Conservation (phyloP, 1,140 invertebrate genomes). For the Caenorhabditis brenneri region DNA sequence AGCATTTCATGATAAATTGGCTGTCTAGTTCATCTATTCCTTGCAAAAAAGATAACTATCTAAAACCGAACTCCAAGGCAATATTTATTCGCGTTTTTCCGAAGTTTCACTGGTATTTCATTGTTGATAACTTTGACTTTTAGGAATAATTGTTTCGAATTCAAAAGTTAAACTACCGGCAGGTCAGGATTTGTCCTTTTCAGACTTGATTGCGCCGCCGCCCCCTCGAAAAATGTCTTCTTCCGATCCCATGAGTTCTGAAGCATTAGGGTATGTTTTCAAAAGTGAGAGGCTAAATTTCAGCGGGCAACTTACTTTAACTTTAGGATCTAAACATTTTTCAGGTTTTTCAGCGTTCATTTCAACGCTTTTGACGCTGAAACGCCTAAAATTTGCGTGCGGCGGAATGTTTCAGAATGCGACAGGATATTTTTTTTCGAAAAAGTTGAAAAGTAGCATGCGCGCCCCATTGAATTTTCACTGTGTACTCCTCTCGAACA, state of each 20-base stretch:
- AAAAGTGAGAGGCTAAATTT: too few species aligned
- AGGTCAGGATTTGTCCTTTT: background rate
- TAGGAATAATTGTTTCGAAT: too few species aligned
- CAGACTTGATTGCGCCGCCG: background rate
- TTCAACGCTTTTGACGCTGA: background rate
- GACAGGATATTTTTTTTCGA: background rate
- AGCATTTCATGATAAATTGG: too few species aligned
- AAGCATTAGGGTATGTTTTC: background rate
- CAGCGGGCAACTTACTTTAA: slow-evolving; percentile 17
- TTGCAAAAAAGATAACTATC: too few species aligned
- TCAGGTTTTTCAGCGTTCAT: background rate
- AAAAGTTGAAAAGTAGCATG: background rate
- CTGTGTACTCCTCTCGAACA: background rate
- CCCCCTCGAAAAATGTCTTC: background rate
- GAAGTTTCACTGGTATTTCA: too few species aligned
- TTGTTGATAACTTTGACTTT: background rate
- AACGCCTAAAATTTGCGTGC: background rate
- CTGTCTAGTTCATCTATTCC: too few species aligned
- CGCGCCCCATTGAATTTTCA: background rate
- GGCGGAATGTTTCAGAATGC: background rate
- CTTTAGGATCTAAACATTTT: background rate
- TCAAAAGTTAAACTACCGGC: background rate
- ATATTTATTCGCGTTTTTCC: too few species aligned
- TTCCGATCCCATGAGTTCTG: slow-evolving; percentile 4
- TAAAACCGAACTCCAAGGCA: too few species aligned